A percentile compares a stretch with the other conserved stretches of the same genome.
Evolutionary conservation across 37 sponge, comb jelly and placozoan genomes (phyloP).

Genomic region (Haliclona indistincta): DNA sequence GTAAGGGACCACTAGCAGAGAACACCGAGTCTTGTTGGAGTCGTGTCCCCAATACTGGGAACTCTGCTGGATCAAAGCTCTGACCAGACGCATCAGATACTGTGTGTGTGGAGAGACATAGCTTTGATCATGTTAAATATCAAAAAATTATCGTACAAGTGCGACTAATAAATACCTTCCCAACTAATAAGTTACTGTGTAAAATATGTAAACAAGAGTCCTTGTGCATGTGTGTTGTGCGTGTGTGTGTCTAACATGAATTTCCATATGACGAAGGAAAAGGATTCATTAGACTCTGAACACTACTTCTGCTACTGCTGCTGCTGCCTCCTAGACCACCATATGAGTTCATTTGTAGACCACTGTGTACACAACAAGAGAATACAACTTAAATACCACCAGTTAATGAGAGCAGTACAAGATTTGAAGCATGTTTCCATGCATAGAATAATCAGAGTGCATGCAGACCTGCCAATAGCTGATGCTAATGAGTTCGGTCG

Average conservation of each 20-base stretch:
- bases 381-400: no score
- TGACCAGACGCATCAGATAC: constrained; percentile 50
- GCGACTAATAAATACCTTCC: no score
- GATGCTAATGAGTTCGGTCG: constrained; percentile 67
- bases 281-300: constrained; percentile 59
- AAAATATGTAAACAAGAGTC: no score
- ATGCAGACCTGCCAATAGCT: constrained; percentile 66
- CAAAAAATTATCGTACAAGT: no score
- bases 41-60: constrained; percentile 44
- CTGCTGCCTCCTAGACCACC: constrained; percentile 32
- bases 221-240: no score
- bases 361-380: no score
- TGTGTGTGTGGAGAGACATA: no score
- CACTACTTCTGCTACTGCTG: constrained; percentile 1
- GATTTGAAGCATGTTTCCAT: background rate
- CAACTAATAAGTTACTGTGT: no score
- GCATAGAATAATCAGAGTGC: background rate
- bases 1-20: constrained; percentile 17
- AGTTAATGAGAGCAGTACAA: no score
- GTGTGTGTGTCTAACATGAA: constrained; percentile 27
- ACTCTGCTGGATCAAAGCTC: constrained; percentile 65
- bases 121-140: no score
- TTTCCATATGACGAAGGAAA: constrained; percentile 34
- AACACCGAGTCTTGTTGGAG: constrained; percentile 28
- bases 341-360: constrained; percentile 53